Evolutionary conservation across 2,113 vertebrate species (phyloP).

Genomic region (Pygoscelis adeliae): DNA sequence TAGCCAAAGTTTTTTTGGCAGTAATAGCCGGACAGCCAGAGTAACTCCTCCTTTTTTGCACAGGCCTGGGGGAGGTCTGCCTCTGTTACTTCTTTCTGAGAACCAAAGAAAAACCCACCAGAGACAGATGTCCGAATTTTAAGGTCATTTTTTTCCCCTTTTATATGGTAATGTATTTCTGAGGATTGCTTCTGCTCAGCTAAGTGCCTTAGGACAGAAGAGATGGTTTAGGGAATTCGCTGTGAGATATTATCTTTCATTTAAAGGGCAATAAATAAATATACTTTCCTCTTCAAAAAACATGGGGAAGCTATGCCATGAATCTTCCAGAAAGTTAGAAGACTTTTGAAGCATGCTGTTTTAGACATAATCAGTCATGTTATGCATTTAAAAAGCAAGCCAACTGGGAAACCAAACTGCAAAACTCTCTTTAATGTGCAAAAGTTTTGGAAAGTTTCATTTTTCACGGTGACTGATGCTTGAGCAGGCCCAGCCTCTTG

Average conservation of each 20-base stretch:
- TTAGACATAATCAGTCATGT: neutral
- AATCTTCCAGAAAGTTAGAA: slow-evolving; percentile 33
- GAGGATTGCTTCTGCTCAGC: neutral
- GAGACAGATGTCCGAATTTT: slow-evolving; percentile 39
- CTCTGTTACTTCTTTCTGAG: neutral
- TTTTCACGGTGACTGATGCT: neutral
- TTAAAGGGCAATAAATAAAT: slow-evolving; percentile 43
- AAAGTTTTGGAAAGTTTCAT: neutral
- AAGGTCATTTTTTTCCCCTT: slow-evolving; percentile 35
- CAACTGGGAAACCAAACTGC: neutral
- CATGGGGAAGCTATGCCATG: neutral
- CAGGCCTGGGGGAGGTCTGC: neutral
- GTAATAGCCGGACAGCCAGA: neutral
- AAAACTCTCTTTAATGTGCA: neutral
- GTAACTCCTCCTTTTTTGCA: neutral
- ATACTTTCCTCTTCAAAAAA: slow-evolving; percentile 3
- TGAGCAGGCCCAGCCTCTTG: neutral
- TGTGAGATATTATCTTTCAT: neutral
- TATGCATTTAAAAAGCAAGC: neutral
- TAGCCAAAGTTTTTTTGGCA: neutral
- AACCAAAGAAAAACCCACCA: neutral
- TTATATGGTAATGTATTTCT: neutral
- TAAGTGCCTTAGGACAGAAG: slow-evolving; percentile 35
- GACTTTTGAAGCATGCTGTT: neutral
- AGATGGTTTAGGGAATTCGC: slow-evolving; percentile 21